Evolutionary conservation across 1,140 invertebrate species (phyloP), one percentile per base, ranked within the genome.

Genomic region (Aphidius ervi): DNA sequence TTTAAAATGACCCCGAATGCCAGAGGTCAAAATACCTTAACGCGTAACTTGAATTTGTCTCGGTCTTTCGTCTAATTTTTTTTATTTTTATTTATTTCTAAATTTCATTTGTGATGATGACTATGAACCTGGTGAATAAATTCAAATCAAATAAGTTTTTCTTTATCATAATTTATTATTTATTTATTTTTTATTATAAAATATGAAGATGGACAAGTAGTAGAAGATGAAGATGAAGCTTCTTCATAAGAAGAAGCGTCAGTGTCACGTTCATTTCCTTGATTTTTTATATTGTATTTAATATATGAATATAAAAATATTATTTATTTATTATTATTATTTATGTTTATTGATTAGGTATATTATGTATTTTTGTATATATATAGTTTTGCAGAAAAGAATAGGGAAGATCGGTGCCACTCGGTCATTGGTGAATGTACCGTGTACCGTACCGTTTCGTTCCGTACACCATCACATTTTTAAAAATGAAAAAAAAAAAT

Each of bases 361-460:
- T 31, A 31, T 31, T 31, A 31, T 31, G 23, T 31, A 31, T 31
- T 31, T 31, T 16, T 16, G 16, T 16, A 16, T 16, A 16, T 16
- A 16, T 16, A 16, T 16, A 16, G 16, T 16, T 16, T 31, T 31
- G 23, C 23, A 31, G 23, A 31, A 61, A 41, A 57, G 40, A 23
- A 50, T 37, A 56, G 57, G 61, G 72, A 77, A 70, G 75, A 78
- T 78, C 72, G 74, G 76, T 78, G 76, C 75, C 76, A 78, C 75
- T 77, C 76, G 76, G 75, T 78, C 76, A 78, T 78, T 77, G 76
- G 75, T 78, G 76, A 78, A 78, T 74, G 76, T 77, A 76, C 74
- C 70, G 69, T 65, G 74, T 74, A 73, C 73, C 75, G 68, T 74
- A 63, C 69, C 59, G 61, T 64, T 56, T 45, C 50, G 58, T 49